These are phyloP conservation scores for Acanthiza pusilla DNA, from an alignment of 2,797 vertebrate genomes.

Conservation along the genomic window DNA sequence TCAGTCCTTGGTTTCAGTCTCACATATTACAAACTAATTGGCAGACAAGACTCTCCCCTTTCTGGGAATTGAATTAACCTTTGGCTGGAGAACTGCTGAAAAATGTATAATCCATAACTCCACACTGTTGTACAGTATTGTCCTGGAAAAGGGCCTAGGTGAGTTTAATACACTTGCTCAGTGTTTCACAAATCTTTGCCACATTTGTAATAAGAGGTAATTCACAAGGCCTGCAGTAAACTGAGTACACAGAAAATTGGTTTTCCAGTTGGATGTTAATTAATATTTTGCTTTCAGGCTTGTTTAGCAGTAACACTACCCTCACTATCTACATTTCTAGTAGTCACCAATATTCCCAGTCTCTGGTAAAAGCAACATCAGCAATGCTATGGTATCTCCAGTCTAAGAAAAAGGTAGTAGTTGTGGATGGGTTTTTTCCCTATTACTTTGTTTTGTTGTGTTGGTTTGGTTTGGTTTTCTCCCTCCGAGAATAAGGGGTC, in stretches of 20 bases:
- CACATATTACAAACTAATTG: neutral
- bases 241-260: neutral
- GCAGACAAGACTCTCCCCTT: neutral
- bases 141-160: neutral
- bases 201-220: neutral
- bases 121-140: neutral
- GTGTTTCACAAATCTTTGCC: neutral
- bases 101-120: neutral
- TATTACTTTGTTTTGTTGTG: neutral
- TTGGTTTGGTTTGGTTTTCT: neutral
- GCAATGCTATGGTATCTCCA: neutral
- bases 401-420: neutral
- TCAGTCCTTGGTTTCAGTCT: neutral
- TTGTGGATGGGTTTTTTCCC: neutral
- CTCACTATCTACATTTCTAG: neutral
- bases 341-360: neutral
- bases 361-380: neutral
- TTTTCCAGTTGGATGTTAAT: neutral
- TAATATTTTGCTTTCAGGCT: neutral
- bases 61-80: conserved; percentile 13
- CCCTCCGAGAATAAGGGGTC: neutral
- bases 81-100: neutral
- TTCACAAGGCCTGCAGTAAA: neutral
- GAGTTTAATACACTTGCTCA: neutral
- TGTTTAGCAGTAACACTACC: neutral